A percentile compares a stretch with the other conserved stretches of the same genome.
phyloP scores from a whole-genome alignment of 2,888 invertebrate genomes.

The Volucella zonaria region DNA sequence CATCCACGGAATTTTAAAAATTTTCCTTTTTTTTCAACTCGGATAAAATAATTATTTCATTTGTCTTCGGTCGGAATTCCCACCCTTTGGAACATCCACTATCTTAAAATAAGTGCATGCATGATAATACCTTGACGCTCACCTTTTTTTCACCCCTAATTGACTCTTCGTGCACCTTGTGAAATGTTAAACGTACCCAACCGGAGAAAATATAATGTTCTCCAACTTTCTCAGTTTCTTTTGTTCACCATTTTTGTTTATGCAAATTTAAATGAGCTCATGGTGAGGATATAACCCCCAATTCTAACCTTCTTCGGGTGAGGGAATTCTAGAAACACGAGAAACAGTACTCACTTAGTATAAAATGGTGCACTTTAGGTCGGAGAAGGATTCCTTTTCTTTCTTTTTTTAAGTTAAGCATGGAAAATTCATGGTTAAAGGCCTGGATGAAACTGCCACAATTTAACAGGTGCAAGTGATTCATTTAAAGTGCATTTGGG shows the following conservation, averaged over 20 bases:
- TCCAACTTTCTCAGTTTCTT: conserved; percentile 26
- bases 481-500: too few species aligned
- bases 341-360: not conserved
- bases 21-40: conserved; percentile 28
- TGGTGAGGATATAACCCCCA: not conserved
- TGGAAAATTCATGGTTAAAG: too few species aligned
- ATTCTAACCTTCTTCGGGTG: not conserved
- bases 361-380: not conserved
- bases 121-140: conserved; percentile 33
- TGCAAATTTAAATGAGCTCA: conserved; percentile 67
- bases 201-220: conserved; percentile 48
- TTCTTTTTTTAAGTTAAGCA: too few species aligned
- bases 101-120: conserved; percentile 14
- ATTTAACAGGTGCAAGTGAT: too few species aligned
- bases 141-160: conserved; percentile 50
- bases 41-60: conserved; percentile 56
- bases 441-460: too few species aligned
- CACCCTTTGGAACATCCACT: not conserved
- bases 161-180: conserved; percentile 59
- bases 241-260: conserved; percentile 55
- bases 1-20: conserved; percentile 22
- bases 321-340: not conserved
- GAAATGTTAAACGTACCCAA: conserved; percentile 55
- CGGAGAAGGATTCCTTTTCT: too few species aligned
- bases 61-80: conserved; percentile 13